These are phyloP conservation scores for Xiphophorus maculatus DNA, from an alignment of 2,113 vertebrate species.

Conservation along the genomic window DNA sequence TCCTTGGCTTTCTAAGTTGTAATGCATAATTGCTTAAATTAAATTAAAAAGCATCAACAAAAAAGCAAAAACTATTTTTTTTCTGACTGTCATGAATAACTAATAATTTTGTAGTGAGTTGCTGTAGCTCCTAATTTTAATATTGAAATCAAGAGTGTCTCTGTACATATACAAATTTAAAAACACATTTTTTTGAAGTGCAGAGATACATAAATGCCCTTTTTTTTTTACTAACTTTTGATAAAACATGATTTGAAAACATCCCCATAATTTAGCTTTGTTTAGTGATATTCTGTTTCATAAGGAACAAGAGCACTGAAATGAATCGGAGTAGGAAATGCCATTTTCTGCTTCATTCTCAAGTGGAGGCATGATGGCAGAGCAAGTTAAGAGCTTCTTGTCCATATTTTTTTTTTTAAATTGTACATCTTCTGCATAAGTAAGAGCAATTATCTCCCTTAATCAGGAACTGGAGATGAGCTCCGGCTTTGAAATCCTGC, in stretches of 20 bases:
- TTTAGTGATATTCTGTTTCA: slow-evolving; percentile 4
- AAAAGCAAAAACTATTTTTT: not conserved
- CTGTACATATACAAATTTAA: not conserved
- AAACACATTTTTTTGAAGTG: slow-evolving; percentile 2
- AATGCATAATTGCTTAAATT: not conserved
- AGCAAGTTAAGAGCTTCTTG: slow-evolving; percentile 55
- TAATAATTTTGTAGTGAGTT: too few relatives aligned
- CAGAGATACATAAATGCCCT: slow-evolving; percentile 1
- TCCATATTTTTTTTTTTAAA: slow-evolving; percentile 37
- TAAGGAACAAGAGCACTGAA: slow-evolving; percentile 11
- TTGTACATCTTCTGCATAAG: slow-evolving; percentile 55
- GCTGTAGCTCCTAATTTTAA: not conserved
- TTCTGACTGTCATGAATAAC: not conserved
- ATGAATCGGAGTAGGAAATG: slow-evolving; percentile 15
- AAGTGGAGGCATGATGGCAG: slow-evolving; percentile 43
- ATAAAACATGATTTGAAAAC: not conserved
- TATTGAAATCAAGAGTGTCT: not conserved
- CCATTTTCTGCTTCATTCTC: slow-evolving; percentile 42
- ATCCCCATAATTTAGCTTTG: slow-evolving; percentile 8
- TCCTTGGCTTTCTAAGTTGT: not conserved
- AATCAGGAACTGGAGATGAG: slow-evolving; percentile 46
- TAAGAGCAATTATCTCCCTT: slow-evolving; percentile 44
- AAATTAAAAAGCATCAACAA: not conserved
- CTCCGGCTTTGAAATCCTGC: slow-evolving; percentile 31
- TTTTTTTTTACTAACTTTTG: not conserved